phyloP scores from a whole-genome alignment of 2,888 invertebrate genomes.

The Blomia tropicalis region DNA sequence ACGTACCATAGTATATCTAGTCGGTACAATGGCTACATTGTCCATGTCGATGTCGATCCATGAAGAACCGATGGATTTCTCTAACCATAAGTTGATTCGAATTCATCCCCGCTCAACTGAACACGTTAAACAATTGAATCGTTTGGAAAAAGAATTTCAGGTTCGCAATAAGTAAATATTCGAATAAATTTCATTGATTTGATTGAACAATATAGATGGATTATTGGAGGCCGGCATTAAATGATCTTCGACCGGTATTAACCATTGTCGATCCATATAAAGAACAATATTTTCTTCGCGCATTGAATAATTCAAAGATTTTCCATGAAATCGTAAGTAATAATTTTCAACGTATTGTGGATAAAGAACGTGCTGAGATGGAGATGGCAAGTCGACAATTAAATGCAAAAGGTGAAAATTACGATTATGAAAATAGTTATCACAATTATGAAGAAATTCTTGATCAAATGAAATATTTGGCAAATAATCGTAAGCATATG shows the following conservation, averaged over 20 bases:
- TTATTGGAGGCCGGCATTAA: conserved; percentile 13
- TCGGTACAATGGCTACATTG: no score
- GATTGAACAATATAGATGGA: conserved; percentile 10
- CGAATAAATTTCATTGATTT: not conserved
- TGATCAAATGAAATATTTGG: conserved; percentile 2
- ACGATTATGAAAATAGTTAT: conserved; percentile 19
- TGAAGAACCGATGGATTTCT: conserved; percentile 9
- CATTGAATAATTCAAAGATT: conserved; percentile 14
- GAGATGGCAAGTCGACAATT: not conserved
- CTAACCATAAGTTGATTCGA: not conserved
- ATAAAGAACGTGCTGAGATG: conserved; percentile 1
- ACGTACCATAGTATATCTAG: no score
- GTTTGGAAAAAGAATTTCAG: not conserved
- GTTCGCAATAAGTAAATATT: not conserved
- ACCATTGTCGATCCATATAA: conserved; percentile 17
- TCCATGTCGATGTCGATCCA: no score
- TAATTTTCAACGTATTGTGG: conserved; percentile 6
- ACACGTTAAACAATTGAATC: not conserved
- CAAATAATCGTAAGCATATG: conserved; percentile 11
- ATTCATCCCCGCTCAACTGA: not conserved
- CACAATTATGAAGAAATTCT: conserved; percentile 19
- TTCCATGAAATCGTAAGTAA: not conserved
- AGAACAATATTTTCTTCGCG: not conserved
- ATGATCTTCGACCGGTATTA: conserved; percentile 18
- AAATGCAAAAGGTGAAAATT: not conserved